These are phyloP conservation scores for Terebella lapidaria DNA, from an alignment of 2,888 invertebrate species.

Conservation along the genomic window DNA sequence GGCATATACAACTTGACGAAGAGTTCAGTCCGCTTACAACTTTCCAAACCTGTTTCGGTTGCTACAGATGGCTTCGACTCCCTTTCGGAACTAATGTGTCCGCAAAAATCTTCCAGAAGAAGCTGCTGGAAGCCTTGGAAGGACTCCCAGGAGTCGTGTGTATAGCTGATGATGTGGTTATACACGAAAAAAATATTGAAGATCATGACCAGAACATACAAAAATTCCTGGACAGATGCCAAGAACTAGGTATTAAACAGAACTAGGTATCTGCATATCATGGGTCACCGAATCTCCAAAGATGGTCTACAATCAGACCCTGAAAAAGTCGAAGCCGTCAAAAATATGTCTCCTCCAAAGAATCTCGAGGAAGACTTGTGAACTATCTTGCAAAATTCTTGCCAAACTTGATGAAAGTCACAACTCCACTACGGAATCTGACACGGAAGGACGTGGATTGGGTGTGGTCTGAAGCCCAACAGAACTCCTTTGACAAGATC, in stretches of 20 bases:
- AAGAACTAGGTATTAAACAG: conserved; percentile 16
- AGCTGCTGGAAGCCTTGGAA: conserved; percentile 16
- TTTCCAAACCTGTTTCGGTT: conserved; percentile 19
- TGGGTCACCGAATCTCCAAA: too few species aligned
- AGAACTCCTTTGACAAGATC: too few species aligned
- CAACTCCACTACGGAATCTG: too few species aligned
- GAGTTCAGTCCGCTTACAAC: conserved; percentile 22
- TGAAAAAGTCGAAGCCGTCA: too few species aligned
- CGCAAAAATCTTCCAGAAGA: conserved; percentile 24
- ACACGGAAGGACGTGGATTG: too few species aligned
- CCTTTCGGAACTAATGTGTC: conserved; percentile 22
- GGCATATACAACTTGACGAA: conserved; percentile 22
- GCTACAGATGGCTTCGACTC: conserved; percentile 23
- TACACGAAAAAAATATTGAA: conserved; percentile 15
- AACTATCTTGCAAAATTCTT: background rate
- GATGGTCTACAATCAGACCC: too few species aligned
- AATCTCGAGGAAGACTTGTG: background rate
- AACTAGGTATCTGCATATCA: too few species aligned
- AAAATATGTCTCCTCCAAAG: too few species aligned
- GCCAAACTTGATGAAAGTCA: background rate
- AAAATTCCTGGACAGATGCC: conserved; percentile 18
- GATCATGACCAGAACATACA: conserved; percentile 18
- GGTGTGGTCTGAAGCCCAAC: too few species aligned
- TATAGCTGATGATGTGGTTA: conserved; percentile 22
- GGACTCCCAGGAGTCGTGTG: conserved; percentile 22